Percentiles rank a stretch among this genome's conserved stretches.
These are phyloP conservation scores for Oligia latruncula DNA, from an alignment of 2,888 invertebrate species.

Conservation along the genomic window DNA sequence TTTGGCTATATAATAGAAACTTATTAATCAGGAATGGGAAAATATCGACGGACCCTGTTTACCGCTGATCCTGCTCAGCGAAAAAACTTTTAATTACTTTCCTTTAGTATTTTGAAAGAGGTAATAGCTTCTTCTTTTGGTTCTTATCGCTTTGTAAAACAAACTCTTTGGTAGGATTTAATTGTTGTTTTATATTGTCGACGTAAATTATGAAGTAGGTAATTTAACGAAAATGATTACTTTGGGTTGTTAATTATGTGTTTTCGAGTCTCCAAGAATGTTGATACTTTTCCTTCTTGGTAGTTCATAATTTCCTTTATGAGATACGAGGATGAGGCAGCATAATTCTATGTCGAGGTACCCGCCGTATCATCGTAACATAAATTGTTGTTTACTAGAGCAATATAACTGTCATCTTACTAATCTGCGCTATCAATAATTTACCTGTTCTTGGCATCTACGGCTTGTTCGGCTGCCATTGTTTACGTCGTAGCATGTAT, in stretches of 20 bases:
- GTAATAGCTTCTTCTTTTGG: constrained; percentile 74
- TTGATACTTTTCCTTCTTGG: constrained; percentile 13
- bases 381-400: constrained; percentile 46
- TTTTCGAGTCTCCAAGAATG: constrained; percentile 31
- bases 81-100: constrained; percentile 82
- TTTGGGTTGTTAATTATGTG: constrained; percentile 46
- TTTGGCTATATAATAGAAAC: constrained; percentile 68
- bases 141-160: constrained; percentile 69
- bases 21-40: constrained; percentile 69
- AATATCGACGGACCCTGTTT: constrained; percentile 75
- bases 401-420: constrained; percentile 52
- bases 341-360: constrained; percentile 9
- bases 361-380: constrained; percentile 25
- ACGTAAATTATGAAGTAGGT: constrained; percentile 41
- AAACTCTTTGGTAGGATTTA: constrained; percentile 64
- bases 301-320: constrained; percentile 15
- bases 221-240: constrained; percentile 44
- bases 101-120: constrained; percentile 76
- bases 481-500: constrained; percentile 33
- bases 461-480: constrained; percentile 46
- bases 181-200: constrained; percentile 59
- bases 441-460: constrained; percentile 60
- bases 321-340: constrained; percentile 7
- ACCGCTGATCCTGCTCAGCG: constrained; percentile 65
- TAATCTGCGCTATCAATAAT: constrained; percentile 55